A percentile compares a stretch with the other conserved stretches of the same genome.
These are phyloP conservation scores for Anisognathus igniventris DNA, from an alignment of 2,797 vertebrate genomes.

Conservation along the genomic window DNA sequence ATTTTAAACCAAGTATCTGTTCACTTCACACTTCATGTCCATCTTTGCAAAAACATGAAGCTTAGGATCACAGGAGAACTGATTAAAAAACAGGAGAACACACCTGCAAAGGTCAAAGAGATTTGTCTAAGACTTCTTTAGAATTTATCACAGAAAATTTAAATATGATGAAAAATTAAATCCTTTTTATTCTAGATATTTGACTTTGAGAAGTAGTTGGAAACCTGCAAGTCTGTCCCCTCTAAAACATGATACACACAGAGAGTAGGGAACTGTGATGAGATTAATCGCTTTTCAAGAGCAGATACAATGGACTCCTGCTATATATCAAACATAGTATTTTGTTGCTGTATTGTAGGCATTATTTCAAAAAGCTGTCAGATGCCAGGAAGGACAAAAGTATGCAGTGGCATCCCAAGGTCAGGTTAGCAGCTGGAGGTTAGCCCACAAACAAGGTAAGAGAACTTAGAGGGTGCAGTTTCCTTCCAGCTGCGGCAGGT, in stretches of 20 bases:
- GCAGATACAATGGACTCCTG: background rate
- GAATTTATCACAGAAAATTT: background rate
- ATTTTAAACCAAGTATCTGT: background rate
- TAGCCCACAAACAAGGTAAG: background rate
- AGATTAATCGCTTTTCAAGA: background rate
- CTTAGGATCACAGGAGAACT: background rate
- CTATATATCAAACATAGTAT: background rate
- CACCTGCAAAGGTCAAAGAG: background rate
- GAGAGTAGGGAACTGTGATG: background rate
- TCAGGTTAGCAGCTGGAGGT: background rate
- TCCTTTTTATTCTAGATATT: background rate
- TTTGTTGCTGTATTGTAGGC: background rate
- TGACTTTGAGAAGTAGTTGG: background rate
- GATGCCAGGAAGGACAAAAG: background rate
- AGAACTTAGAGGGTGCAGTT: background rate
- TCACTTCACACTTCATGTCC: background rate
- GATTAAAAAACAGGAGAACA: background rate
- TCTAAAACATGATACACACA: background rate
- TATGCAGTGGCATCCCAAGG: background rate
- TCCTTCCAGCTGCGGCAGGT: background rate
- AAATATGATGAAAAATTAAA: background rate
- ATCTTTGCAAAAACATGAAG: background rate
- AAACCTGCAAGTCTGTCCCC: background rate
- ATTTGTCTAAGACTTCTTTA: background rate
- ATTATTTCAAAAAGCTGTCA: background rate